A percentile compares a stretch with the other conserved stretches of the same genome.
Conservation (phyloP, 2,113 vertebrate genomes). For the Pelecanoides urinatrix region DNA sequence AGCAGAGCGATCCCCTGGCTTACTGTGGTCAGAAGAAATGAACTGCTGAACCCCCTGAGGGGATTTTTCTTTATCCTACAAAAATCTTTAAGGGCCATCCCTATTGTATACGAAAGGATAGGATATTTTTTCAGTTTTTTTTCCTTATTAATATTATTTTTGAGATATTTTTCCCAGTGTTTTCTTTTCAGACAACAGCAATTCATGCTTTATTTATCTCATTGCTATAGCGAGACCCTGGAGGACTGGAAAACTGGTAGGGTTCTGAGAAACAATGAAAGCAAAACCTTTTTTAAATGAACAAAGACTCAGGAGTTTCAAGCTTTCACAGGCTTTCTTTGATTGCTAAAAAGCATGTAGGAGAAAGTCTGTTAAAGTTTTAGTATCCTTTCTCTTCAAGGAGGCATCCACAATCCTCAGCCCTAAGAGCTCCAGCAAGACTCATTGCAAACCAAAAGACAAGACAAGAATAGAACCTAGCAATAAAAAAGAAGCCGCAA, state of each 20-base stretch:
- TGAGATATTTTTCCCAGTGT: neutral
- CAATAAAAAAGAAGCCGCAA: neutral
- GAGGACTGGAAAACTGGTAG: neutral
- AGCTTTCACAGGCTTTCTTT: neutral
- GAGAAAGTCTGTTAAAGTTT: neutral
- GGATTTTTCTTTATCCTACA: neutral
- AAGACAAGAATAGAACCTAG: neutral
- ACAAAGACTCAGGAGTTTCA: neutral
- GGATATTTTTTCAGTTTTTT: neutral
- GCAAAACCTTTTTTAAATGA: neutral
- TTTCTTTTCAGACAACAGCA: neutral
- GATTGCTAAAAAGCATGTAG: neutral
- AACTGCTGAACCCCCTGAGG: neutral
- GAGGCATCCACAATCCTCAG: neutral
- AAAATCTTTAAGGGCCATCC: neutral
- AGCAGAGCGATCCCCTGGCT: neutral
- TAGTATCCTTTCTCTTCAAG: neutral
- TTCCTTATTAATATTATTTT: neutral
- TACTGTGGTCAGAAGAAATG: neutral
- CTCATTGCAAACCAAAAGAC: neutral
- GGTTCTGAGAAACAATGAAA: neutral
- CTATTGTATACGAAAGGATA: neutral
- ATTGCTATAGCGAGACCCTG: neutral
- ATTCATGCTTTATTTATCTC: neutral
- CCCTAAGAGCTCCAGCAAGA: neutral